Percentiles rank a stretch among this genome's conserved stretches.
Conservation (phyloP, 2,888 invertebrate genomes). For the Alloscopus bannaensis region DNA sequence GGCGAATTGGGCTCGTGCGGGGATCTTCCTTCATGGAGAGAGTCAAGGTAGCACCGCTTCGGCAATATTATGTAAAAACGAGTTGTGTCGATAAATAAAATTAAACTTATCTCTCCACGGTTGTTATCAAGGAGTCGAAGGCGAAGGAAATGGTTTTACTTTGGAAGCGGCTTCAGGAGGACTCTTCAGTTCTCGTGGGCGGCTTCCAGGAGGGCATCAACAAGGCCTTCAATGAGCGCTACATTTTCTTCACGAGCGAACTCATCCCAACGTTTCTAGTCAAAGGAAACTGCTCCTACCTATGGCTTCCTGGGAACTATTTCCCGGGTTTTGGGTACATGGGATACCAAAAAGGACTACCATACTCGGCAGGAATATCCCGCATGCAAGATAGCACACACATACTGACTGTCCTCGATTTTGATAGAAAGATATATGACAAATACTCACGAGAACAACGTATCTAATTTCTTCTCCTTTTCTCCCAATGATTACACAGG, state of each 20-base stretch:
- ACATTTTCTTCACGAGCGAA: conserved; percentile 71
- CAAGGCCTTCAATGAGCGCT: conserved; percentile 66
- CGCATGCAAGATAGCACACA: conserved; percentile 53
- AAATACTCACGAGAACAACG: conserved; percentile 15
- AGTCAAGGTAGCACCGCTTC: conserved; percentile 62
- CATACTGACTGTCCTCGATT: not conserved
- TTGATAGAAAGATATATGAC: conserved; percentile 10
- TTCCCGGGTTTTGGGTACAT: conserved; percentile 72
- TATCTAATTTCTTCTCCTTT: no score
- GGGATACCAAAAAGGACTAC: conserved; percentile 70
- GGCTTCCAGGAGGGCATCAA: conserved; percentile 67
- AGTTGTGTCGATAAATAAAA: no score
- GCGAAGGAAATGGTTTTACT: conserved; percentile 62
- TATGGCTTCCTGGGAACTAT: conserved; percentile 69
- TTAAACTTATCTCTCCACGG: not conserved
- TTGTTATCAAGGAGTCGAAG: conserved; percentile 65
- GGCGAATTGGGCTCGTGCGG: conserved; percentile 70
- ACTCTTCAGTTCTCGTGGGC: conserved; percentile 62
- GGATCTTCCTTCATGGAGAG: conserved; percentile 69
- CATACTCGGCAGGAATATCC: conserved; percentile 68
- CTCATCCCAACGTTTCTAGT: conserved; percentile 68
- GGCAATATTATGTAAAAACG: no score
- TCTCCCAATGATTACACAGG: conserved; percentile 42
- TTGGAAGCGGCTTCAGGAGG: conserved; percentile 62
- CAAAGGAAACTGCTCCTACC: conserved; percentile 68